Evolutionary conservation across 2,888 invertebrate species (phyloP).

Genomic region (Cheilosia scutellata): DNA sequence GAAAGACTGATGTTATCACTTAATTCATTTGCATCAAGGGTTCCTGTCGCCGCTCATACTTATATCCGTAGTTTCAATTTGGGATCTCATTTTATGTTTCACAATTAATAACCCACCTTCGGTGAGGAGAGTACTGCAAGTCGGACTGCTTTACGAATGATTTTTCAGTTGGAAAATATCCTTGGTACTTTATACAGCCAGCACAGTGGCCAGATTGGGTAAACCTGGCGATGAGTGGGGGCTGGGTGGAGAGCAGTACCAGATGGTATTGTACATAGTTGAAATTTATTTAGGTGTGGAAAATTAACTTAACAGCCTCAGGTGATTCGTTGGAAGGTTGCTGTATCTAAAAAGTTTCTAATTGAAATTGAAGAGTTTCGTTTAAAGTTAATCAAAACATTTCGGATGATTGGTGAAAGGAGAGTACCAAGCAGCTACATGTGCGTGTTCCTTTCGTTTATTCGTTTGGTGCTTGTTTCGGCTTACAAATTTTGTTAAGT

Average conservation of each 20-base stretch:
- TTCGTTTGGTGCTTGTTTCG: conserved; percentile 42
- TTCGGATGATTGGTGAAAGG: conserved; percentile 72
- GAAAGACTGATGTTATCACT: conserved; percentile 65
- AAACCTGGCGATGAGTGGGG: not conserved
- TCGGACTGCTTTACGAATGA: conserved; percentile 47
- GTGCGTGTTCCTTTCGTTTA: not conserved
- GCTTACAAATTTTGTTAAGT: too few species aligned
- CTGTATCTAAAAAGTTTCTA: conserved; percentile 69
- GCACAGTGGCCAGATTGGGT: conserved; percentile 23
- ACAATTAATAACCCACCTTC: conserved; percentile 68
- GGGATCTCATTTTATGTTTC: conserved; percentile 51
- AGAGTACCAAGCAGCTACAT: conserved; percentile 22
- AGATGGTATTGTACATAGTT: conserved; percentile 37
- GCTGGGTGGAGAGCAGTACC: not conserved
- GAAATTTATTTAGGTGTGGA: conserved; percentile 75
- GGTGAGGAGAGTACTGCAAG: conserved; percentile 27
- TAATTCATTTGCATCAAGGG: conserved; percentile 69
- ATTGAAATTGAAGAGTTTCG: conserved; percentile 75
- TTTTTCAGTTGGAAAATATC: conserved; percentile 53
- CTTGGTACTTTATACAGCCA: conserved; percentile 20
- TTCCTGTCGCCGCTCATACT: conserved; percentile 24
- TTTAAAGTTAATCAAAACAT: conserved; percentile 76
- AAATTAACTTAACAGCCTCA: conserved; percentile 73
- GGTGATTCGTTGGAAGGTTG: conserved; percentile 61
- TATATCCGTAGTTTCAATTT: conserved; percentile 27